Evolutionary conservation across 2,888 invertebrate genomes (phyloP), one percentile per base, ranked within the genome.

Genomic region (Cosmopolites sordidus): DNA sequence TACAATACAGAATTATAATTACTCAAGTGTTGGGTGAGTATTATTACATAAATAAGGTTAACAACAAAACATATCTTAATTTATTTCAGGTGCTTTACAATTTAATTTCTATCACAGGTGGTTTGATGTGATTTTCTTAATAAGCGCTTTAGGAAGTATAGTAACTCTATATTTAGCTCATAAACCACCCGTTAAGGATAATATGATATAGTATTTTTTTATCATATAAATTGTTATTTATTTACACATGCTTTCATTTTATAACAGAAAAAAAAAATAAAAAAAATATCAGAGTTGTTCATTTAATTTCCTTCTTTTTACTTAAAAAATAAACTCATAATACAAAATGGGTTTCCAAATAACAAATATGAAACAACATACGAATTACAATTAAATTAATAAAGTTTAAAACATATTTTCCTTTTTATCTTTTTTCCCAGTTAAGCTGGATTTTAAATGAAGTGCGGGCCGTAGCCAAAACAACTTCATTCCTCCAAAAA

Each of bases 21-120:
- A 89, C 89, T 0, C 83, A 89, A 78, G 98, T 99, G 0, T 75
- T 99, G 14, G 99, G 98, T 1, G 97, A 48, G 46, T 5, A 22
- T 5, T 22, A 5, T 22, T 22, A 22, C 3, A 43, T 9, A 18
- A 16, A 37, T 37, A 8, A 37, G 11, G n/a, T n/a, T n/a, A n/a
- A n/a, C n/a, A 22, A 5, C 22, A 22, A 22, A 22, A 5, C 8
- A 8, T 22, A 22, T 8, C 22, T 22, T 22, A 5, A 8, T 22
- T 22, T 22, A 5, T 8, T 22, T 22, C 11, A 57, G 83, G 98
- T 54, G 97, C 96, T 69, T 76, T 99, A 54, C 97, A 99, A 73
- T 99, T 99, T 67, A 96, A 94, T 71, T 99, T 99, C 79, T 99
- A 99, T 71, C 98, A 99, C 73, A 83, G 99, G 55, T 99, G 99